Evolutionary conservation across 2,113 vertebrate genomes (phyloP), one percentile per base, ranked within the genome.

Genomic region (Porphyrio hochstetteri): DNA sequence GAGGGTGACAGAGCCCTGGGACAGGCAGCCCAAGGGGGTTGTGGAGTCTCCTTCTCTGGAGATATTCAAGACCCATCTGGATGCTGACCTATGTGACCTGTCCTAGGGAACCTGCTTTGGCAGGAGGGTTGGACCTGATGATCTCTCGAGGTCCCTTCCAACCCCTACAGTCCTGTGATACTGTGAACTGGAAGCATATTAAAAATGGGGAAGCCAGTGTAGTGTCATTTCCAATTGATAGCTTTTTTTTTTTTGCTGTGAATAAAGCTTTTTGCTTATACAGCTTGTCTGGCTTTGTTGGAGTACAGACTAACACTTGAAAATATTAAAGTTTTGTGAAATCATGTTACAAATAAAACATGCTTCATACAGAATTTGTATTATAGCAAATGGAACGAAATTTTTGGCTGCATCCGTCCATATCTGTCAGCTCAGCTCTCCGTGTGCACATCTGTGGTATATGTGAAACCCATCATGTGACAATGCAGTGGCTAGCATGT

Each of bases 321-420:
- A 76, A 60, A 50, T 27, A 23, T 13, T 74, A 31, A 59, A 82
- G 9, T 3, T 64, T 75, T 36, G 16, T 85, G 52, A 44, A 79
- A 33, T 70, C 10, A 3, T 7, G 2, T 60, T 46, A 5, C 4
- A 74, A 84, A 52, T 57, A 28, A 70, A 74, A 15, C 0, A 4
- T 2, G 0, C 33, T 24, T 60, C 4, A 50, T 27, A 1, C 0
- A 70, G 5, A 1, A 6, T 29, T 50, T 75, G 1, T 28, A 2
- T 55, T 46, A 5, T 4, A 46, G 29, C 3, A 69, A 48, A 17
- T 29, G 13, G 9, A 60, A 64, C 8, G 40, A 48, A 11, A 9
- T 5, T 79, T 80, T 33, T 88, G 38, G 6, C 23, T 76, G 42
- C 4, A 5, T 20, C 1, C 12, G 31, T 57, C 8, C 3, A 2